These are phyloP conservation scores for Aleiodes leptofemur DNA, from an alignment of 2,888 invertebrate species.

Conservation along the genomic window DNA sequence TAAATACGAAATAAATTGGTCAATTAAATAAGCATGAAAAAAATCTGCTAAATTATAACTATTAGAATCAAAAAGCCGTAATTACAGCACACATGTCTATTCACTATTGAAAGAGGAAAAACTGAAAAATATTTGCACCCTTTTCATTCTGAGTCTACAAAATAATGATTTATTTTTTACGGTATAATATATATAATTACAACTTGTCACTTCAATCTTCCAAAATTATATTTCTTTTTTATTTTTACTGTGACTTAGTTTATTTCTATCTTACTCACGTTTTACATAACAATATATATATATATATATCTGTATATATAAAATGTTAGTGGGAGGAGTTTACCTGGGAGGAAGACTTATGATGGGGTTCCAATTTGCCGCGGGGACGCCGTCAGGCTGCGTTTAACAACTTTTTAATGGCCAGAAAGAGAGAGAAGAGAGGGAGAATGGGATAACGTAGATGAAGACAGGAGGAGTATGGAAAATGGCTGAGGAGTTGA, in stretches of 20 bases:
- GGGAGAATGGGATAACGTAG: constrained; percentile 7
- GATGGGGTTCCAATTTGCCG: constrained; percentile 75
- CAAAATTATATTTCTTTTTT: constrained; percentile 4
- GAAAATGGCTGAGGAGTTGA: constrained; percentile 28
- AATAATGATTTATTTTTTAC: too few relatives aligned
- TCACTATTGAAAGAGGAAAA: too few relatives aligned
- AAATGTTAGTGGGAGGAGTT: constrained; percentile 37
- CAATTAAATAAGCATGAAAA: too few relatives aligned
- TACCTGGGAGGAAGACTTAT: constrained; percentile 71
- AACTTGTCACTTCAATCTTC: background rate
- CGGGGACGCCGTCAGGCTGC: constrained; percentile 74
- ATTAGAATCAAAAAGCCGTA: too few relatives aligned
- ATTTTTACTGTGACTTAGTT: constrained; percentile 7
- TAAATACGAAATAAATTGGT: too few relatives aligned
- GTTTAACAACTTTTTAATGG: constrained; percentile 75
- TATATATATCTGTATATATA: constrained; percentile 57
- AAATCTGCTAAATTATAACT: too few relatives aligned
- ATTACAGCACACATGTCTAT: too few relatives aligned
- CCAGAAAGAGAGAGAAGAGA: constrained; percentile 50
- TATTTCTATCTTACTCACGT: constrained; percentile 28
- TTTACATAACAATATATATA: constrained; percentile 59
- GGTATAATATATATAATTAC: too few relatives aligned
- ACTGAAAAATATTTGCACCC: too few relatives aligned
- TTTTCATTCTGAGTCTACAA: too few relatives aligned
- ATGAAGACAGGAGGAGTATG: background rate